phyloP scores from a whole-genome alignment of 2,797 vertebrate genomes.

The Centroberyx gerrardi region DNA sequence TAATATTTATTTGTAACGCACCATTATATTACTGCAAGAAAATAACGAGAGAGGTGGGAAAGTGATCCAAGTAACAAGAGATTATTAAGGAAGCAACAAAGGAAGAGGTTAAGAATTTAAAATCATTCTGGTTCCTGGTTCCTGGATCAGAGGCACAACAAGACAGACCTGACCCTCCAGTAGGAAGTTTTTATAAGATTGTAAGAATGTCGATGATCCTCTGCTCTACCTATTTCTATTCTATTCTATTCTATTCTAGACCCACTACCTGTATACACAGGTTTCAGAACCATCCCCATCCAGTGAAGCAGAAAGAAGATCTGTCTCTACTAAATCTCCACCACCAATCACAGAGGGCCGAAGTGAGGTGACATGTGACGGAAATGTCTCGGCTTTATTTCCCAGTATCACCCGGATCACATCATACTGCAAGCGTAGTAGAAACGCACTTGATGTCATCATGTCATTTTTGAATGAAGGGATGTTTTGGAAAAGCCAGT shows the following conservation, averaged over 20 bases:
- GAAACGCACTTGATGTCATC: neutral
- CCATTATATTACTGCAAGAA: too few relatives aligned
- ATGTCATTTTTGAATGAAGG: conserved; percentile 1
- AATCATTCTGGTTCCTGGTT: too few relatives aligned
- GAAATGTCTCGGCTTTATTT: conserved; percentile 29
- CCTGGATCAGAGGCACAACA: too few relatives aligned
- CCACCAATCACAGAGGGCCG: conserved; percentile 1
- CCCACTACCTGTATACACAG: neutral
- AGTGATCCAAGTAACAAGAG: too few relatives aligned
- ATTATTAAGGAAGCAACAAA: too few relatives aligned
- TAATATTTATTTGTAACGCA: too few relatives aligned
- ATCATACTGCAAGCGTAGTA: neutral
- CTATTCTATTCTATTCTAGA: neutral
- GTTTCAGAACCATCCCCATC: conserved; percentile 6
- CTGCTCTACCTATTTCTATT: neutral
- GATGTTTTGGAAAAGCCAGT: neutral
- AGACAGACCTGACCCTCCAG: too few relatives aligned
- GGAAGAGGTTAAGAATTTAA: too few relatives aligned
- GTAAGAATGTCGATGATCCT: neutral
- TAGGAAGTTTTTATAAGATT: too few relatives aligned
- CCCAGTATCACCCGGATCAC: conserved; percentile 4
- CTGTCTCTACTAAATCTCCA: neutral
- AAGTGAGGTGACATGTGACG: conserved; percentile 21
- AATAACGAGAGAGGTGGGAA: too few relatives aligned
- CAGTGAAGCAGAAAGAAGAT: conserved; percentile 17